Evolutionary conservation across 2,113 vertebrate genomes (phyloP), one percentile per base, ranked within the genome.

Genomic region (Syrrhaptes paradoxus): DNA sequence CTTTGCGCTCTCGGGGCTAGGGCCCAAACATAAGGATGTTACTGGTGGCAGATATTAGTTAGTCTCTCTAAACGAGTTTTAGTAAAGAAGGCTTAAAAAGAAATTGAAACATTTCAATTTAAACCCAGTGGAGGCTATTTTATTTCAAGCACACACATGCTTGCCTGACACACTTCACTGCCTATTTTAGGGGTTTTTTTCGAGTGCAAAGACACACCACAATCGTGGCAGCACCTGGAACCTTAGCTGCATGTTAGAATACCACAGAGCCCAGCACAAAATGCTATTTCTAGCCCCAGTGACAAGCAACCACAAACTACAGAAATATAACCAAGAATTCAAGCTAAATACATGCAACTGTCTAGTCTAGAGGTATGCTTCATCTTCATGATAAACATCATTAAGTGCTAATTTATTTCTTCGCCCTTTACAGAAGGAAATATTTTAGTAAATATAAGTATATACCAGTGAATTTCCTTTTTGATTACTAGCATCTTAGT

Each of bases 231-330:
- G 76, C 66, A 78, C 28, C 2, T 8, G 28, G 52, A 28, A 52
- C 28, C 7, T 13, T 0, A 38, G 51, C 3, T 28, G 12, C 5
- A 2, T 2, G 34, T 7, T 1, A 16, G 15, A 31, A 32, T 6
- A 28, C 11, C 43, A 6, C 63, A 32, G 13, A 5, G 17, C 19
- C 66, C 45, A n/a, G 62, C 32, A 28, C 20, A 49, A 52, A 59
- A 49, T 4, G 48, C 52, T 32, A 3, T 4, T 13, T 2, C 13
- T 2, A 76, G 25, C 46, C 79, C 32, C 77, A 52, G 55, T 46
- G 43, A 70, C 26, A 26, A 21, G 68, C n/a, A 51, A 18, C 9
- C 28, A 43, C 54, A 15, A 31, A 18, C 25, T 21, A 52, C 22
- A 82, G n/a, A 34, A 63, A 16, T 1, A 2, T 2, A 45, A n/a